phyloP scores from a whole-genome alignment of 1,140 invertebrate species.

The Aphelenchoides besseyi region DNA sequence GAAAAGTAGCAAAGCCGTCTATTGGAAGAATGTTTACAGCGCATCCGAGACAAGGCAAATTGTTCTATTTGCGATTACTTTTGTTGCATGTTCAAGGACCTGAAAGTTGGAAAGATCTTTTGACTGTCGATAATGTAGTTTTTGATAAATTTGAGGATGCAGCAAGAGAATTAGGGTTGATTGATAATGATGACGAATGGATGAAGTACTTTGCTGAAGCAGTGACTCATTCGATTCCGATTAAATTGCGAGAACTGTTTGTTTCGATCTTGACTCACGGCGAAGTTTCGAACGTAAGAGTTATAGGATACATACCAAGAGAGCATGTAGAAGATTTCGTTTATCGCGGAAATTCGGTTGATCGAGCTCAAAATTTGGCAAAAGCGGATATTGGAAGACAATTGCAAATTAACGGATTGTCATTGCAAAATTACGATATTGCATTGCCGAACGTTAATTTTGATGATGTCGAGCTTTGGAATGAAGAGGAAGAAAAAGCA shows the following conservation, averaged over 20 bases:
- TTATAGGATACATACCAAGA: conserved; percentile 28
- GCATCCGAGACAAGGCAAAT: conserved; percentile 32
- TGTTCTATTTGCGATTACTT: conserved; percentile 46
- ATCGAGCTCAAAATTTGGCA: neutral
- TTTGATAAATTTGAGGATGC: conserved; percentile 27
- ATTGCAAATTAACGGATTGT: neutral
- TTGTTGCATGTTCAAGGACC: conserved; percentile 39
- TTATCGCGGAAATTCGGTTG: neutral
- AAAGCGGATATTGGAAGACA: conserved; percentile 15
- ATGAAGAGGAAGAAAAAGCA: conserved; percentile 29
- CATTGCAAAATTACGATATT: conserved; percentile 22
- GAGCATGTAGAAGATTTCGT: conserved; percentile 26
- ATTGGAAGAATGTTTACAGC: conserved; percentile 47
- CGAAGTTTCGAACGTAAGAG: conserved; percentile 5
- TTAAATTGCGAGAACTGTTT: conserved; percentile 21
- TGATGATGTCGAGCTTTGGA: neutral
- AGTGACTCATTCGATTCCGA: neutral
- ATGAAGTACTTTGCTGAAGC: conserved; percentile 25
- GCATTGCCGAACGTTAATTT: neutral
- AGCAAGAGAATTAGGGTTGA: conserved; percentile 2
- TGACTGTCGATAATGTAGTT: conserved; percentile 29
- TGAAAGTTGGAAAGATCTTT: conserved; percentile 41
- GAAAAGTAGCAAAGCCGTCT: neutral
- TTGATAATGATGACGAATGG: conserved; percentile 25
- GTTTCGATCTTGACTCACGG: conserved; percentile 9